phyloP scores from a whole-genome alignment of 2,113 vertebrate genomes.

The Pygoscelis adeliae region DNA sequence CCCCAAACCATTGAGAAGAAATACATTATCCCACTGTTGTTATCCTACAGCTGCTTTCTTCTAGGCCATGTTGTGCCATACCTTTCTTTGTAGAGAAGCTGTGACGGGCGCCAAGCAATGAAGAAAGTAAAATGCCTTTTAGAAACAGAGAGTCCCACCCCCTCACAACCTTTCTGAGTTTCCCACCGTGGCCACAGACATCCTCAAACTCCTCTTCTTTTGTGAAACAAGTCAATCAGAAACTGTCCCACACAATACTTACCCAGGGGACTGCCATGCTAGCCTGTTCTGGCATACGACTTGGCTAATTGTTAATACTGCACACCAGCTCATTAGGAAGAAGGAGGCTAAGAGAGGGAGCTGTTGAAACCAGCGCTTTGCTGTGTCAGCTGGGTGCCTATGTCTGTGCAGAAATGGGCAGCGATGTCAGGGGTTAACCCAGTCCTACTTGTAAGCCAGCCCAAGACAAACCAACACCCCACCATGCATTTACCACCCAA shows the following conservation, averaged over 20 bases:
- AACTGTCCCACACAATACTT: slow-evolving; percentile 35
- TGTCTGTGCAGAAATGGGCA: neutral
- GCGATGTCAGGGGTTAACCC: neutral
- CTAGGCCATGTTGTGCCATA: neutral
- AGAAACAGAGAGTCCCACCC: slow-evolving; percentile 20
- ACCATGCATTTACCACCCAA: neutral
- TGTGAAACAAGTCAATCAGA: slow-evolving; percentile 36
- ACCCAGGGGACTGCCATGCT: neutral
- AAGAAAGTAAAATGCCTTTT: slow-evolving; percentile 37
- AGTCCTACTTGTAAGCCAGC: neutral
- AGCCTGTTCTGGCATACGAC: neutral
- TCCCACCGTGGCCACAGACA: slow-evolving; percentile 50
- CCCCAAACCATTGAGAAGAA: neutral
- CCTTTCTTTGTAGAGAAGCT: neutral
- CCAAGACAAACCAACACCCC: neutral
- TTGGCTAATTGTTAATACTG: neutral
- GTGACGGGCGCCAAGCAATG: neutral
- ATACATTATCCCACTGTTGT: neutral
- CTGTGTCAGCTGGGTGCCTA: neutral
- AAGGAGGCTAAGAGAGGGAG: neutral
- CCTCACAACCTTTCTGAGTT: slow-evolving; percentile 32
- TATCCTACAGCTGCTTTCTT: neutral
- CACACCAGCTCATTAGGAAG: neutral
- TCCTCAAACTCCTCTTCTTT: slow-evolving; percentile 28
- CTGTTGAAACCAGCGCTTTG: neutral